Conservation (phyloP, 2,888 invertebrate species). For the Caenorhabditis virilis region DNA sequence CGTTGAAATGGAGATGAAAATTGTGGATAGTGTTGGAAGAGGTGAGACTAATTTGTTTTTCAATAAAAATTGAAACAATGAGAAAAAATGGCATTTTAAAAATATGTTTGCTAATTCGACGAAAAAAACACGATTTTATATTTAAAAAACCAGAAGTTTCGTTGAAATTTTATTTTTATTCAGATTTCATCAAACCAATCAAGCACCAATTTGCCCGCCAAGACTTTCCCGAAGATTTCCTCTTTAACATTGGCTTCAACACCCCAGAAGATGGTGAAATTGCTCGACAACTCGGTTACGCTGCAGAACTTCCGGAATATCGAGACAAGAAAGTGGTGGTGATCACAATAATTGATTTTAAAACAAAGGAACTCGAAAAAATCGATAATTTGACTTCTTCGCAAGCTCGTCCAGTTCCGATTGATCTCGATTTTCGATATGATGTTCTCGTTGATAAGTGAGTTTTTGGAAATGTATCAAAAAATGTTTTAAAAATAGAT, state of each 20-base stretch:
- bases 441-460: not conserved
- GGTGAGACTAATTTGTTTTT: no score
- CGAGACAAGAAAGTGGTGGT: not conserved
- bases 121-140: not conserved
- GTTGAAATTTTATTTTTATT: not conserved
- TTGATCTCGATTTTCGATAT: not conserved
- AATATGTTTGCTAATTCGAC: not conserved
- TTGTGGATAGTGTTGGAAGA: not conserved
- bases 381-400: not conserved
- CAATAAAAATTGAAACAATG: no score
- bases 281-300: not conserved
- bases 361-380: not conserved
- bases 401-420: not conserved
- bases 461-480: not conserved
- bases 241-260: not conserved
- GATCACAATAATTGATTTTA: not conserved
- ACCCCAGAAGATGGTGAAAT: conserved; percentile 1
- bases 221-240: not conserved
- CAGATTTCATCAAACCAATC: not conserved
- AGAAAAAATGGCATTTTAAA: no score
- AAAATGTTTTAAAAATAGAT: no score
- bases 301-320: not conserved
- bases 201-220: not conserved
- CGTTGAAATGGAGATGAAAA: not conserved
- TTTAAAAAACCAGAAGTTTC: not conserved